Evolutionary conservation across 2,113 vertebrate species (phyloP), one percentile per base, ranked within the genome.

Genomic region (Numida meleagris): DNA sequence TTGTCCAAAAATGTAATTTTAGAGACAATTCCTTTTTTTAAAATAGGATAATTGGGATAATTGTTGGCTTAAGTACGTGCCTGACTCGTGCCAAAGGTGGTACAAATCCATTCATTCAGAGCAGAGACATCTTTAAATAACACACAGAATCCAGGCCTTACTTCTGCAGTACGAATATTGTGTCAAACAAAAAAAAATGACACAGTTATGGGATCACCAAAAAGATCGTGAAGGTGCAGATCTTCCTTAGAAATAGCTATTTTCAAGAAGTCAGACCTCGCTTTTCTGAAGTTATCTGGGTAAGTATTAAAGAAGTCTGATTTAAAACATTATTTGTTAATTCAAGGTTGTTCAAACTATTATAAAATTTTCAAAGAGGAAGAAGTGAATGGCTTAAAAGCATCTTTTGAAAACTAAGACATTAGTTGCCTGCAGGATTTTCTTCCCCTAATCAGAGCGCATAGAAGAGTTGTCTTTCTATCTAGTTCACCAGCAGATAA

Each of bases 311-410:
- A 90, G 67, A 55, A 72, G n/a, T 15, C 8, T 4, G 4, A 72
- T 83, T 93, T 93, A 68, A 90, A 80, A 36, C 36, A 33, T 82
- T 81, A 75, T 91, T 93, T 95, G 80, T 83, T 95, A 95, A 94
- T 94, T 94, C 89, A 75, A 86, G 75, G 82, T 75, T 91, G 68
- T 65, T 95, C 80, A 86, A 96, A 80, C 76, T 81, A 86, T 86
- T 88, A 83, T 45, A 57, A 89, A 71, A 12, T 68, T 66, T 91
- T 67, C 90, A 66, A 43, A 91, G 75, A 72, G 50, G 73, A 78
- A 55, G 48, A 85, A 86, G 24, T 71, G 68, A 95, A 83, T 8
- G 62, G 43, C 61, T 66, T 65, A 68, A 87, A 93, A 95, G 86
- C 86, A 75, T 81, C 80, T 88, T 94, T 92, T 90, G 93, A 88